Conservation (phyloP, 1,140 invertebrate species). For the Wasmannia auropunctata region DNA sequence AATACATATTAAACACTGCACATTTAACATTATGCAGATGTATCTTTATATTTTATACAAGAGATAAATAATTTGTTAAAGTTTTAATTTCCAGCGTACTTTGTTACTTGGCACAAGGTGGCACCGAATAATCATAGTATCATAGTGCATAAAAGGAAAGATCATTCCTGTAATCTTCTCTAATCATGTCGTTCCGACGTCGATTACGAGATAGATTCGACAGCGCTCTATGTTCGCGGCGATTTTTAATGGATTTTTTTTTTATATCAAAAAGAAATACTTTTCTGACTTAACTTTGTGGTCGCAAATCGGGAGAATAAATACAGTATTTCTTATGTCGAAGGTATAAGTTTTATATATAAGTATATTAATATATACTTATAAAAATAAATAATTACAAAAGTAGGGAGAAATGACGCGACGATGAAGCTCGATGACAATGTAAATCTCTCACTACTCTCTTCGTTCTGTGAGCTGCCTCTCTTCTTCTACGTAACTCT, state of each 20-base stretch:
- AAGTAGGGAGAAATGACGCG: background rate
- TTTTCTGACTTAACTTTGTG: background rate
- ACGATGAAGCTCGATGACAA: background rate
- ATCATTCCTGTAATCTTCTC: conserved; percentile 22
- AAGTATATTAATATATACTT: conserved; percentile 7
- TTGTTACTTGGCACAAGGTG: background rate
- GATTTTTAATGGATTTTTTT: background rate
- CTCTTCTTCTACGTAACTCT: conserved; percentile 76
- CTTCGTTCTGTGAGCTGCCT: conserved; percentile 24
- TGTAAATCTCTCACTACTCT: conserved; percentile 4
- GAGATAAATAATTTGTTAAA: background rate
- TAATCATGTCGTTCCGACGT: background rate
- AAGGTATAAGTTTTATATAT: conserved; percentile 6
- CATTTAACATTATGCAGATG: background rate
- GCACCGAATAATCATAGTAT: conserved; percentile 19
- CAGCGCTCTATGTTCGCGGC: background rate
- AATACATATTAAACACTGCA: background rate
- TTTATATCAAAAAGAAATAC: background rate
- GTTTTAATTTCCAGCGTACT: conserved; percentile 1
- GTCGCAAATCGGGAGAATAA: background rate
- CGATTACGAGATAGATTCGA: background rate
- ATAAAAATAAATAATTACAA: conserved; percentile 12
- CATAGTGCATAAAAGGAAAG: background rate
- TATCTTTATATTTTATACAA: background rate
- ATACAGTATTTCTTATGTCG: background rate